Conservation (phyloP, 2,888 invertebrate species). For the Cheilosia soror region DNA sequence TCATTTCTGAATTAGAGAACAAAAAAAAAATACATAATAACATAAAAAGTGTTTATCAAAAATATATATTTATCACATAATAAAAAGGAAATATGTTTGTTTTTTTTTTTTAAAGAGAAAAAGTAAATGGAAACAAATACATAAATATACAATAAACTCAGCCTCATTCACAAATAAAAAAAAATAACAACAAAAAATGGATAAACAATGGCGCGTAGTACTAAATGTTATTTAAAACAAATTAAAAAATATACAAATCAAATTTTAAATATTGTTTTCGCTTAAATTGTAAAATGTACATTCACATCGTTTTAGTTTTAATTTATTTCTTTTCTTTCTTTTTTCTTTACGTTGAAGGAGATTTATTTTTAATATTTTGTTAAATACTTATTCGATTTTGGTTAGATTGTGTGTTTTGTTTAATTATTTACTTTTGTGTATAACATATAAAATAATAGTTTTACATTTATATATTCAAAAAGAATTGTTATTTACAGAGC, state of each 20-base stretch:
- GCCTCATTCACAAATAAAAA: constrained; percentile 71
- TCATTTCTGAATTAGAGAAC: constrained; percentile 25
- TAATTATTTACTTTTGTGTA: constrained; percentile 52
- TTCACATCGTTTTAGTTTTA: constrained; percentile 39
- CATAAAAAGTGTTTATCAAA: constrained; percentile 66
- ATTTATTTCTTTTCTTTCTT: constrained; percentile 18
- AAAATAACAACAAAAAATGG: constrained; percentile 61
- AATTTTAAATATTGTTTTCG: constrained; percentile 57
- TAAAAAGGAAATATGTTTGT: constrained; percentile 53
- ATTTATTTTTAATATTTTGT: constrained; percentile 43
- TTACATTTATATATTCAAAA: constrained; percentile 62
- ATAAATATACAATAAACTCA: constrained; percentile 72
- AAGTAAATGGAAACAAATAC: constrained; percentile 60
- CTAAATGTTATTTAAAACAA: constrained; percentile 59
- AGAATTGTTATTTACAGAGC: constrained; percentile 70
- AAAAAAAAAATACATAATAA: constrained; percentile 46
- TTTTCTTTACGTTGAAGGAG: constrained; percentile 43
- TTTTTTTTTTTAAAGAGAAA: constrained; percentile 31
- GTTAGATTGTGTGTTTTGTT: constrained; percentile 66
- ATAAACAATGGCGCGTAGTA: constrained; percentile 72
- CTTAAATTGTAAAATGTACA: constrained; percentile 63
- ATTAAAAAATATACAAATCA: constrained; percentile 61
- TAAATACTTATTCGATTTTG: constrained; percentile 72
- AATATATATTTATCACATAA: constrained; percentile 75
- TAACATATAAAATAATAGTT: constrained; percentile 65